These are phyloP conservation scores for Metalampra italica DNA, from an alignment of 2,888 invertebrate genomes.

Conservation along the genomic window DNA sequence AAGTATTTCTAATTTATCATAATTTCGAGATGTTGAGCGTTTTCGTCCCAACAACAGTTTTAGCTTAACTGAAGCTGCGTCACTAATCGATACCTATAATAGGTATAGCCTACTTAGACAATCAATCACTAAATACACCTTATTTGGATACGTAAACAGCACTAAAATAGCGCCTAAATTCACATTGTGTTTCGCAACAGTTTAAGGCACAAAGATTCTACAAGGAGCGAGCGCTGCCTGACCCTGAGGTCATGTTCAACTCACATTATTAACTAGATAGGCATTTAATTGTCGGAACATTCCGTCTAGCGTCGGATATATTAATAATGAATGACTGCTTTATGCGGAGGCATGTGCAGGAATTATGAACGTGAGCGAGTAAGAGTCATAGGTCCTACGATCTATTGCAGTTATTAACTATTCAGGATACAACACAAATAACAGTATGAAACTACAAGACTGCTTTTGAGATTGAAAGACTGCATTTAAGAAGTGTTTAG, in stretches of 20 bases:
- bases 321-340: constrained; percentile 23
- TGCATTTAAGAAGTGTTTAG: too few species aligned
- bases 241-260: constrained; percentile 42
- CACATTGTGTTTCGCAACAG: constrained; percentile 1
- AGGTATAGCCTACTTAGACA: too few species aligned
- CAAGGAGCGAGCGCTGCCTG: constrained; percentile 39
- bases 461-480: too few species aligned
- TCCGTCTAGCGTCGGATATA: constrained; percentile 15
- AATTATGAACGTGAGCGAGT: constrained; percentile 15
- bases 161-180: neutral
- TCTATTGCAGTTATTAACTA: constrained; percentile 25
- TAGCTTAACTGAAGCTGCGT: too few species aligned
- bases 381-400: constrained; percentile 15
- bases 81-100: too few species aligned
- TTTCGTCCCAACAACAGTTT: too few species aligned
- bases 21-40: too few species aligned
- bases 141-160: constrained; percentile 19
- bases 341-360: constrained; percentile 15
- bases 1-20: too few species aligned
- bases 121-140: too few species aligned
- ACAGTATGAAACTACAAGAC: too few species aligned
- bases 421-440: constrained; percentile 18
- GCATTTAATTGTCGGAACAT: constrained; percentile 26
- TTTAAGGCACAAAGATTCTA: constrained; percentile 20
- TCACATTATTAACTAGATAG: constrained; percentile 23